phyloP scores from a whole-genome alignment of 2,888 invertebrate species.

The Lucinisca nassula region DNA sequence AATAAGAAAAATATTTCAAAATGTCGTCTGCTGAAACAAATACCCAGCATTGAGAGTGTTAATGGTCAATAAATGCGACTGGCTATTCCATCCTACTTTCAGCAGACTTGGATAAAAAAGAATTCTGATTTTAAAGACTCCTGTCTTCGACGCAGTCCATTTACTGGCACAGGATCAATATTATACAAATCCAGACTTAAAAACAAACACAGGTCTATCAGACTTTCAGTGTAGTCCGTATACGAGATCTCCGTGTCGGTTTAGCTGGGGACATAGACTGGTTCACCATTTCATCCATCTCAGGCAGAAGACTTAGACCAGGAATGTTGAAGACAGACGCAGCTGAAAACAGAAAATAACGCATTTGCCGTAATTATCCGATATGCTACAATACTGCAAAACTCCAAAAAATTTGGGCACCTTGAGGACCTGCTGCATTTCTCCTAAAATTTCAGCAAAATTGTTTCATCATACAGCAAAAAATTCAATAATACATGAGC shows the following conservation, averaged over 20 bases:
- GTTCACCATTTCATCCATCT: constrained; percentile 88
- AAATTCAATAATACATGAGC: too few species aligned
- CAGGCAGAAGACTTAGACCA: constrained; percentile 95
- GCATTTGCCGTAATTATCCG: too few species aligned
- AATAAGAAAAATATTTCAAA: too few species aligned
- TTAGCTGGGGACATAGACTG: constrained; percentile 74
- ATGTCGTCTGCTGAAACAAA: too few species aligned
- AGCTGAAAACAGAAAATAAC: constrained; percentile 91
- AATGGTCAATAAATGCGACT: background rate
- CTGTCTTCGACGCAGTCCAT: background rate
- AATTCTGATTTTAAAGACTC: background rate
- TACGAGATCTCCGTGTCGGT: constrained; percentile 80
- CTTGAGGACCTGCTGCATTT: too few species aligned
- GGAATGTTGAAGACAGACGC: constrained; percentile 98
- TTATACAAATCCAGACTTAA: background rate
- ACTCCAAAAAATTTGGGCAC: too few species aligned
- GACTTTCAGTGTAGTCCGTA: constrained; percentile 83
- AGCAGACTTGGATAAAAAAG: background rate
- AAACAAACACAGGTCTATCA: constrained; percentile 33
- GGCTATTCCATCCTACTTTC: background rate
- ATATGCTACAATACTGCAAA: too few species aligned
- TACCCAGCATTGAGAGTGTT: background rate
- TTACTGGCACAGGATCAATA: background rate
- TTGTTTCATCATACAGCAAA: too few species aligned
- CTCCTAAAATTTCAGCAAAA: too few species aligned